These are phyloP conservation scores for Holcopasites calliopsidis DNA, from an alignment of 1,140 invertebrate species.

Conservation along the genomic window DNA sequence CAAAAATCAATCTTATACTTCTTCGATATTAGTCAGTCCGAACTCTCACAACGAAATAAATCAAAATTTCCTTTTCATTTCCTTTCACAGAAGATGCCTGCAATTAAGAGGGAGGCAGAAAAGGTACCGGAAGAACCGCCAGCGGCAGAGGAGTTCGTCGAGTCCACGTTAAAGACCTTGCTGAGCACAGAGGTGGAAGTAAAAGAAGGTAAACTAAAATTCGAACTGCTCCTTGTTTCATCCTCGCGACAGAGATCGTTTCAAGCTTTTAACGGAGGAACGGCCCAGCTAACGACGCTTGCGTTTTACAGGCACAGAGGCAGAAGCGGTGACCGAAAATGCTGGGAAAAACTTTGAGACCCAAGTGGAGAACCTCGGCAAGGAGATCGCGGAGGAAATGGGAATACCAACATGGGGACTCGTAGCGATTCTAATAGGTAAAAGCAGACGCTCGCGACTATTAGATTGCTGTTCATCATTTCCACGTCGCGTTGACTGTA, in stretches of 20 bases:
- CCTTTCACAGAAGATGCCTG: slow-evolving; percentile 71
- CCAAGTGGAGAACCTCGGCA: slow-evolving; percentile 75
- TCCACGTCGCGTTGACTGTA: neutral
- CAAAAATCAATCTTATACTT: no score
- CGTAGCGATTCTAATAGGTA: slow-evolving; percentile 86
- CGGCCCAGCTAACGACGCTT: neutral
- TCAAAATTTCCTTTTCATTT: neutral
- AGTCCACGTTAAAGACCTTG: slow-evolving; percentile 48
- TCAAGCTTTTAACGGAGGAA: neutral
- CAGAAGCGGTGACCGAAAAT: slow-evolving; percentile 50
- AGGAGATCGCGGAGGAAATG: slow-evolving; percentile 82
- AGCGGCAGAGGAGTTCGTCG: slow-evolving; percentile 10
- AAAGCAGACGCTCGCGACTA: slow-evolving; percentile 20
- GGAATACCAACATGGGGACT: slow-evolving; percentile 87
- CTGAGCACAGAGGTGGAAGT: slow-evolving; percentile 51
- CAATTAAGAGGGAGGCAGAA: slow-evolving; percentile 59
- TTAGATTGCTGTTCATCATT: neutral
- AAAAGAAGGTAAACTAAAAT: slow-evolving; percentile 17
- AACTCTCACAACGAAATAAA: neutral
- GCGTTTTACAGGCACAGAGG: slow-evolving; percentile 37
- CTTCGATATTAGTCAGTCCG: no score
- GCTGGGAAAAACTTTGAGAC: slow-evolving; percentile 67
- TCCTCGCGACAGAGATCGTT: no score
- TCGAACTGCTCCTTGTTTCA: neutral
- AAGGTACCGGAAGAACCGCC: neutral